phyloP scores from a whole-genome alignment of 2,113 vertebrate genomes.

The Dolichotis patagonum region DNA sequence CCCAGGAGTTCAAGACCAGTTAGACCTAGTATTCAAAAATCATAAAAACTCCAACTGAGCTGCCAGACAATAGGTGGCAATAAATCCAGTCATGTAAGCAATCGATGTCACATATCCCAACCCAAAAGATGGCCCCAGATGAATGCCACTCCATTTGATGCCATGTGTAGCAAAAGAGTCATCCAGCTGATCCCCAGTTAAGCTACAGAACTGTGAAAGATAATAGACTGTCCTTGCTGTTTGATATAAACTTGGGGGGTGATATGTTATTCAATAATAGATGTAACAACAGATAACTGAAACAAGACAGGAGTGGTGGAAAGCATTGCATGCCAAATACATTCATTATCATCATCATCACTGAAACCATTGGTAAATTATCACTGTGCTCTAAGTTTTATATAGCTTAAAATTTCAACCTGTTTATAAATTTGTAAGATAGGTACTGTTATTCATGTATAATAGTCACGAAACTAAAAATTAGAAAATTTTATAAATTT shows the following conservation, averaged over 20 bases:
- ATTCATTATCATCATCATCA: not conserved
- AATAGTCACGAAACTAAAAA: constrained; percentile 24
- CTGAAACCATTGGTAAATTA: constrained; percentile 16
- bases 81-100: not conserved
- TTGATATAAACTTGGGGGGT: not conserved
- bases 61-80: not conserved
- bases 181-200: not conserved
- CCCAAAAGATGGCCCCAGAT: not conserved
- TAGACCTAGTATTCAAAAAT: not conserved
- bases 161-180: not conserved
- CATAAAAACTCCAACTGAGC: not conserved
- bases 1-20: not conserved
- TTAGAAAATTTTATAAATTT: not conserved
- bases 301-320: not conserved
- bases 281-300: not conserved
- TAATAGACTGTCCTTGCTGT: not conserved
- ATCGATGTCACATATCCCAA: not conserved
- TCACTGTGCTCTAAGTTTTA: not conserved
- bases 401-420: not conserved
- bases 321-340: not conserved
- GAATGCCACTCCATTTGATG: not conserved
- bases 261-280: not conserved
- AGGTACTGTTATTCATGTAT: not conserved
- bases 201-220: not conserved
- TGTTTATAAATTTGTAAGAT: not conserved